Evolutionary conservation across 2,888 invertebrate genomes (phyloP).

Genomic region (Pollenia amentaria): DNA sequence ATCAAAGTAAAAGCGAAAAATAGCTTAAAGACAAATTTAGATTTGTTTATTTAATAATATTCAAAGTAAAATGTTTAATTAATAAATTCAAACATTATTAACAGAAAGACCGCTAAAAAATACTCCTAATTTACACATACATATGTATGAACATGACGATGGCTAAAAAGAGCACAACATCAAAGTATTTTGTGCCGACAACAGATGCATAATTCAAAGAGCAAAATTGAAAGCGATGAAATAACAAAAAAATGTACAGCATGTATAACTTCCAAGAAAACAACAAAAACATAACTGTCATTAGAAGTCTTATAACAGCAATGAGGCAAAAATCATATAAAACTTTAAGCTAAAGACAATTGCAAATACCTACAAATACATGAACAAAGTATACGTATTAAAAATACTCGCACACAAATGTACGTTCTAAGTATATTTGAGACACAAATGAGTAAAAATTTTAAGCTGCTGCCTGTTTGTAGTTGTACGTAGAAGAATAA

Average conservation of each 20-base stretch:
- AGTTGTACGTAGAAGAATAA: not conserved
- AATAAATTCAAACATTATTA: too few species aligned
- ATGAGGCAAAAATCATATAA: slow-evolving; percentile 45
- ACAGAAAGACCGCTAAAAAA: not conserved
- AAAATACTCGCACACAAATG: not conserved
- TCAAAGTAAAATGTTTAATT: too few species aligned
- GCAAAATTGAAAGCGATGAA: slow-evolving; percentile 13
- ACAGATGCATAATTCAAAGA: slow-evolving; percentile 22
- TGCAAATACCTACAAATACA: not conserved
- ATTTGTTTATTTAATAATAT: too few species aligned
- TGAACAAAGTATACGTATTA: not conserved
- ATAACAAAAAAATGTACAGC: too few species aligned
- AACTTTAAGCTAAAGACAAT: slow-evolving; percentile 29
- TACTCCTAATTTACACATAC: slow-evolving; percentile 8
- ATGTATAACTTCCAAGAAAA: not conserved
- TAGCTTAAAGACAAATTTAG: too few species aligned
- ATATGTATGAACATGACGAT: slow-evolving; percentile 8
- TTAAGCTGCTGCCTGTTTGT: slow-evolving; percentile 36
- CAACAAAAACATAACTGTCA: slow-evolving; percentile 30
- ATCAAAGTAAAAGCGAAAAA: too few species aligned
- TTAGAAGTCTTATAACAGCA: slow-evolving; percentile 36
- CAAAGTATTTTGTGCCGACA: slow-evolving; percentile 31
- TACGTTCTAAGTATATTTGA: not conserved
- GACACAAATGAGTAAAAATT: slow-evolving; percentile 45
- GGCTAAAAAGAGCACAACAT: slow-evolving; percentile 30